Percentiles rank a stretch among this genome's conserved stretches.
phyloP scores from a whole-genome alignment of 2,888 invertebrate species.

The Drosophila colorata region DNA sequence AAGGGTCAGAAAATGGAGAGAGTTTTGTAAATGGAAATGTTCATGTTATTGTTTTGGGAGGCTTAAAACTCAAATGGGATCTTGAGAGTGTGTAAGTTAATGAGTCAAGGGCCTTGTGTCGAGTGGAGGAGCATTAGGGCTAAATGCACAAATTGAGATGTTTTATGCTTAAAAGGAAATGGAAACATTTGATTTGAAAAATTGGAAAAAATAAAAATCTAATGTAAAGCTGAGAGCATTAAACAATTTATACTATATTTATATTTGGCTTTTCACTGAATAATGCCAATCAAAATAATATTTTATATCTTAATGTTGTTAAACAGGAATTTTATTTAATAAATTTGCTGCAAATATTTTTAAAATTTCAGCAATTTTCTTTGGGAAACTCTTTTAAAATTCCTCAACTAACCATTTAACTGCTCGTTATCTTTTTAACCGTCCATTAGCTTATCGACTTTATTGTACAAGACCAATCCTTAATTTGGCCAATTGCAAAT shows the following conservation, averaged over 20 bases:
- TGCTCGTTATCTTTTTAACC: conserved; percentile 13
- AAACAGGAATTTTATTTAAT: no score
- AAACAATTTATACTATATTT: no score
- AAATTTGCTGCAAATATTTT: no score
- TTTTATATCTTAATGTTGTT: no score
- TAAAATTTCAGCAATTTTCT: no score
- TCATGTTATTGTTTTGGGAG: conserved; percentile 7
- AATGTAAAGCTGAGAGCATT: not conserved
- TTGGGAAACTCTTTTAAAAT: no score
- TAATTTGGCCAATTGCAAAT: conserved; percentile 25
- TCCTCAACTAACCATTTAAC: no score
- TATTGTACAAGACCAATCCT: conserved; percentile 29
- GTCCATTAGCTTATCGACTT: conserved; percentile 37
- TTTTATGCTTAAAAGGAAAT: not conserved
- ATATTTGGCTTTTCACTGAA: no score
- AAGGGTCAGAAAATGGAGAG: not conserved
- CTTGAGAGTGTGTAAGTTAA: conserved; percentile 19
- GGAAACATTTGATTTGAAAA: conserved; percentile 1
- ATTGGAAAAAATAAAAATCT: conserved; percentile 2
- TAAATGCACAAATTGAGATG: conserved; percentile 4
- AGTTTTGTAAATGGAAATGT: conserved; percentile 29
- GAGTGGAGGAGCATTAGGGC: conserved; percentile 15
- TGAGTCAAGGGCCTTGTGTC: conserved; percentile 5
- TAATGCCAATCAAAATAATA: no score
- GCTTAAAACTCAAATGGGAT: conserved; percentile 12